Evolutionary conservation across 92 coral and sea anemone genomes (phyloP).

Genomic region (Blastomussa wellsi): DNA sequence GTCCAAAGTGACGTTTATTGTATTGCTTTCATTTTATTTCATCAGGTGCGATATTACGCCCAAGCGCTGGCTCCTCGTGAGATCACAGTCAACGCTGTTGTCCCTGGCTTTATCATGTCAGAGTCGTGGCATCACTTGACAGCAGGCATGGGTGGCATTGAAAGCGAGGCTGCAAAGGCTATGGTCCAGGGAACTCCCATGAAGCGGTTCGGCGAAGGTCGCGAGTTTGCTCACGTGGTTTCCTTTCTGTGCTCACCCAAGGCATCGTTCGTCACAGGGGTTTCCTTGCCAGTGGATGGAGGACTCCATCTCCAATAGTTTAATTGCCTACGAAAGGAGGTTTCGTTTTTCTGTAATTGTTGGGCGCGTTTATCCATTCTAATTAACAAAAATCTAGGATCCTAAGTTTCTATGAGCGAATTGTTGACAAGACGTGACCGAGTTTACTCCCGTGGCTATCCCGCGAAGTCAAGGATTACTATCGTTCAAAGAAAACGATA

Average conservation of each 20-base stretch:
- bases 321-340: neutral
- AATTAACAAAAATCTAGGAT: too few species aligned
- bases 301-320: slow-evolving; percentile 72
- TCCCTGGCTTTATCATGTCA: slow-evolving; percentile 80
- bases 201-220: slow-evolving; percentile 83
- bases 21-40: neutral
- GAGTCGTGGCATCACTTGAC: slow-evolving; percentile 85
- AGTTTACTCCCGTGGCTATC: too few species aligned
- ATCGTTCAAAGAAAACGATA: too few species aligned
- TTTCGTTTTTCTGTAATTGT: too few species aligned
- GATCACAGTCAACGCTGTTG: slow-evolving; percentile 80
- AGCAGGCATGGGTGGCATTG: slow-evolving; percentile 63
- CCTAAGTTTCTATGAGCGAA: too few species aligned
- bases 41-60: slow-evolving; percentile 82
- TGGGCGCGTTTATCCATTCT: too few species aligned
- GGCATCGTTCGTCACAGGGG: slow-evolving; percentile 80
- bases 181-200: slow-evolving; percentile 72
- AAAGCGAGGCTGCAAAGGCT: slow-evolving; percentile 62
- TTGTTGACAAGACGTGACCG: too few species aligned
- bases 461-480: too few species aligned
- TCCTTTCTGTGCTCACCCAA: slow-evolving; percentile 70
- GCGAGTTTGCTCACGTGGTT: slow-evolving; percentile 72
- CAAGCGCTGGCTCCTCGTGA: slow-evolving; percentile 80
- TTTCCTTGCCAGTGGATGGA: slow-evolving; percentile 78
- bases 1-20: neutral